phyloP scores from a whole-genome alignment of 2,797 vertebrate genomes.

The Sorex maritimensis region DNA sequence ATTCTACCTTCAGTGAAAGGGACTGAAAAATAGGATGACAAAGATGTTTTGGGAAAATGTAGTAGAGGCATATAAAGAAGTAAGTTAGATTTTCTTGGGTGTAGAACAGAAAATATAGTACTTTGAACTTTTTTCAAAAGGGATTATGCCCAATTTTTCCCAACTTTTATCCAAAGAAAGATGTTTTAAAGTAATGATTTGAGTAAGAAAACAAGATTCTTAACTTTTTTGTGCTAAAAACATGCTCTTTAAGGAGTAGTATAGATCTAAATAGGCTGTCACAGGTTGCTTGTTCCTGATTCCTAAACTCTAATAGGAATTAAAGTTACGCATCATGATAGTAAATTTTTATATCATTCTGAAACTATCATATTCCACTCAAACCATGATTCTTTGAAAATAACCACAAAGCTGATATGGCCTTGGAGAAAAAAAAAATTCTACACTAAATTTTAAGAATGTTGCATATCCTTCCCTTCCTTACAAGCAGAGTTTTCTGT shows the following conservation, averaged over 20 bases:
- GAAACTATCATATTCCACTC: neutral
- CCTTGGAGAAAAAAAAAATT: constrained; percentile 26
- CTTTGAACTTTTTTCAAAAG: constrained; percentile 17
- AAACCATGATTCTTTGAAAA: constrained; percentile 41
- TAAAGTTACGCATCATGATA: neutral
- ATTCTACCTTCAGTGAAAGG: neutral
- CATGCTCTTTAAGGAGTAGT: neutral
- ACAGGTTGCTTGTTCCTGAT: neutral
- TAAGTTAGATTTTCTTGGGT: neutral
- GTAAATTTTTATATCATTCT: neutral
- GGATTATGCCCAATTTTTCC: constrained; percentile 14
- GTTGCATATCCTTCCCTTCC: constrained; percentile 51
- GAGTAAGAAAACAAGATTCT: constrained; percentile 55
- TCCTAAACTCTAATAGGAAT: neutral
- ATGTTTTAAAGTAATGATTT: constrained; percentile 30
- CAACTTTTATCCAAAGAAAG: constrained; percentile 27
- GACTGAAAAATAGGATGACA: neutral
- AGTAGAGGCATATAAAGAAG: neutral
- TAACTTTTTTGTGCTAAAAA: constrained; percentile 35
- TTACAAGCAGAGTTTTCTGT: constrained; percentile 54
- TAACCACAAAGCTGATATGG: neutral
- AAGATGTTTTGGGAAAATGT: neutral
- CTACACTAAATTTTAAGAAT: constrained; percentile 64
- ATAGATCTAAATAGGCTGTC: constrained; percentile 13
- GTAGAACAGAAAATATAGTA: neutral